A percentile compares a stretch with the other conserved stretches of the same genome.
Conservation (phyloP, 2,888 invertebrate genomes). For the Rhopalosiphum nymphaeae region DNA sequence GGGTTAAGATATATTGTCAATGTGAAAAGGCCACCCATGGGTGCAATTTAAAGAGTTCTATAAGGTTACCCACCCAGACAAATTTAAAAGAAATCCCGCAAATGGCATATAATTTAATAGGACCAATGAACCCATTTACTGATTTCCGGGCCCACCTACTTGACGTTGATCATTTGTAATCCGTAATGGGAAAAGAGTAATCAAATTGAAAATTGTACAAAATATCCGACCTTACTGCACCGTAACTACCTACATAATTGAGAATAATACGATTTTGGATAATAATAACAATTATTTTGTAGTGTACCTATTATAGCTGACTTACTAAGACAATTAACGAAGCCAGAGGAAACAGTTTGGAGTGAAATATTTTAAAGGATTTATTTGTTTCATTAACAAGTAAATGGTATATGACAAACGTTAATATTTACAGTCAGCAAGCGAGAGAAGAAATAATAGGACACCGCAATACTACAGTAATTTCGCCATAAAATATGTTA, state of each 20-base stretch:
- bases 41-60: slow-evolving; percentile 23
- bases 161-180: slow-evolving; percentile 15
- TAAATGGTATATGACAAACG: neutral
- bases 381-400: neutral
- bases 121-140: slow-evolving; percentile 11
- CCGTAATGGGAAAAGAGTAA: slow-evolving; percentile 6
- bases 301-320: neutral
- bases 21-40: slow-evolving; percentile 2
- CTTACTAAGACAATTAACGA: neutral
- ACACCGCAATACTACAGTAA: neutral
- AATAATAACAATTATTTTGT: slow-evolving; percentile 24
- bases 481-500: neutral
- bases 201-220: slow-evolving; percentile 40
- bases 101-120: slow-evolving; percentile 6
- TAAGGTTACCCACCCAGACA: slow-evolving; percentile 27
- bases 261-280: neutral
- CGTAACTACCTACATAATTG: neutral
- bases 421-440: neutral
- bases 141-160: neutral
- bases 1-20: slow-evolving; percentile 37
- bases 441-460: neutral
- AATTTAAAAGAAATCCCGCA: slow-evolving; percentile 30
- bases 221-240: neutral
- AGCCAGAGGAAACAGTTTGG: neutral
- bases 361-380: neutral